Evolutionary conservation across 1,140 invertebrate genomes (phyloP), one percentile per base, ranked within the genome.

Genomic region (Saccostrea glomerata): DNA sequence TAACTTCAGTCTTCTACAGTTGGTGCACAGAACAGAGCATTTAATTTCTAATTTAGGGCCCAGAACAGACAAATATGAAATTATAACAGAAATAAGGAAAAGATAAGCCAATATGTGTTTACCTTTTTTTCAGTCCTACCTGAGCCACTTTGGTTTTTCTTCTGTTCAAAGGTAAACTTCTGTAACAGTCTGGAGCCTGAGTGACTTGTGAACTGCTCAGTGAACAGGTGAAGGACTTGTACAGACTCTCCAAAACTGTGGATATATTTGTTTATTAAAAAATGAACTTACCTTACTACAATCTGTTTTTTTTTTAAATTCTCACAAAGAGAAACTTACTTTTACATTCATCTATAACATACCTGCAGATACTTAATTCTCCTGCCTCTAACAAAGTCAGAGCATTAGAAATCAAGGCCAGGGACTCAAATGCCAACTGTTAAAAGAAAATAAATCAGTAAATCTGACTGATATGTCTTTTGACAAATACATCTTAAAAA

Each of bases 321-420:
- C 47, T 6, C 9, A 7, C 6, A 0, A 47, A 47, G 0, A 47
- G 6, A 47, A 47, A 47, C 47, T 47, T 47, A 9, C 9, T 7
- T 47, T 20, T 63, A 20, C 1, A 63, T 63, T 20, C 6, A 63
- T n/a, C 58, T n/a, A 63, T 20, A 63, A 25, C 47, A 15, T 98
- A 99, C 94, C 98, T 99, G 23, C 99, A 95, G 13, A 99, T 97
- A 11, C 97, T 97, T 7, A 99, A 95, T 92, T 99, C 97, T 2
- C 99, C 99, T 90, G 98, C 98, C 96, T 99, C 99, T 9, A 99
- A 95, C 66, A 99, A 96, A 5, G 97, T 97, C 82, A 99, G 95
- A 0, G 99, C 98, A 95, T 97, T 97, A 3, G 98, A 98, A 13
- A 99, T 97, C 20, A 99, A 95, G 0, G 98, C 98, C 2, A 99